These are phyloP conservation scores for Triplophysa dalaica DNA, from an alignment of 2,113 vertebrate genomes.

Conservation along the genomic window DNA sequence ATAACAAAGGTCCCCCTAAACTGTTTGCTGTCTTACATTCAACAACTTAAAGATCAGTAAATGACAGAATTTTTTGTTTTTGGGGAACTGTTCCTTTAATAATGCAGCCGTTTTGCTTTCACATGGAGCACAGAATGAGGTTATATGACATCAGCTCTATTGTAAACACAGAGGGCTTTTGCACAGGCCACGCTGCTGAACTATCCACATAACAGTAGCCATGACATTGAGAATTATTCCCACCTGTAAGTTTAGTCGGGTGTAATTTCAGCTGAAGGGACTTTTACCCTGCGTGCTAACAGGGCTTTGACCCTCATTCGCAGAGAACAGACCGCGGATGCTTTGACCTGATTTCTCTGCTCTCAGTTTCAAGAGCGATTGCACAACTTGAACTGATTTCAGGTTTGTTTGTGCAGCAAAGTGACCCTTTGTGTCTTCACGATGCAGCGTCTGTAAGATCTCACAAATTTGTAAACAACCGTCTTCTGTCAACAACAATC, in stretches of 20 bases:
- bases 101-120: no score
- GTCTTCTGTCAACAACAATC: not conserved
- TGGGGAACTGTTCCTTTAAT: no score
- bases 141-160: not conserved
- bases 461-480: conserved; percentile 8
- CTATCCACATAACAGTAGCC: not conserved
- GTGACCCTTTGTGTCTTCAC: not conserved
- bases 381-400: conserved; percentile 23
- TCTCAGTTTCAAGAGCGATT: conserved; percentile 27
- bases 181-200: not conserved
- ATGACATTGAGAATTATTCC: not conserved
- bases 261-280: conserved; percentile 38
- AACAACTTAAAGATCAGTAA: no score
- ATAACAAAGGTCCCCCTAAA: no score
- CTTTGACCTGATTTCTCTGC: conserved; percentile 26
- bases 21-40: no score
- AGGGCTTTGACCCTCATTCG: not conserved
- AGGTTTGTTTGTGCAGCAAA: conserved; percentile 5
- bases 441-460: conserved; percentile 12
- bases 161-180: not conserved
- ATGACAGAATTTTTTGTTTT: no score
- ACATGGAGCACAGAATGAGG: no score
- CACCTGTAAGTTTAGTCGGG: not conserved
- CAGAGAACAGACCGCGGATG: conserved; percentile 20
- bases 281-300: conserved; percentile 4